Base-by-base conservation (phyloP, 1,140 invertebrate genomes). In the Colletes latitarsis region DNA sequence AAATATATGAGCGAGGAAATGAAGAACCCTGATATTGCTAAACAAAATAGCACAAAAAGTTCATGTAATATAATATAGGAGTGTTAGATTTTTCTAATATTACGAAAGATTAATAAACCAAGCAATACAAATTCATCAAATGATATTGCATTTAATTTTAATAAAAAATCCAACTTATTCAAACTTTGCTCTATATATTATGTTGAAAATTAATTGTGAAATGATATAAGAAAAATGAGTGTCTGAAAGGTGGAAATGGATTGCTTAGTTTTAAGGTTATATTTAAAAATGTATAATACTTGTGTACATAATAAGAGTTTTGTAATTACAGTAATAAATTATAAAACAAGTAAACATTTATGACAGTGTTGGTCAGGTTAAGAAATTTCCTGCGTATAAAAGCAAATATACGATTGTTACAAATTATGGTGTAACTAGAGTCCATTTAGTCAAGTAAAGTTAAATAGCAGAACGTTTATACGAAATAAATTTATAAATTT, bases 1-100 rank as follows among this genome's bases (percentile, higher is more conserved):
- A 93, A 94, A 82, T 15, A 93, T 4, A 96, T 96, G 94, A 94
- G 94, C 58, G 93, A 95, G 83, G 95, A 96, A 92, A 85, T 96
- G 6, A 95, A 93, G 89, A 93, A 94, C 9, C 1, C 43, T 30
- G 30, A 30, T 30, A 2, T 30, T 30, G 30, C 30, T 77, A 2
- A 53, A 5, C 4, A 21, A n/a, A n/a, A 8, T 0, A 19, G 30
- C 4, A 1, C 0, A 49, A 46, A n/a, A 39, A 49, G 1, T 10
- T 41, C 19, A 69, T 86, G 85, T 52, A 77, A 17, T 21, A 80
- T 86, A 80, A 64, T 80, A 6, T 86, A 79, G 72, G 39, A n/a
- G 8, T 10, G 55, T 70, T 43, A 41, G 17, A 17, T n/a, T 78
- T 53, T 19, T 30, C n/a, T 53, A 68, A 46, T 58, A 68, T 19